A percentile compares a stretch with the other conserved stretches of the same genome.
Conservation (phyloP, 2,888 invertebrate species). For the Phyllotreta cruciferae region DNA sequence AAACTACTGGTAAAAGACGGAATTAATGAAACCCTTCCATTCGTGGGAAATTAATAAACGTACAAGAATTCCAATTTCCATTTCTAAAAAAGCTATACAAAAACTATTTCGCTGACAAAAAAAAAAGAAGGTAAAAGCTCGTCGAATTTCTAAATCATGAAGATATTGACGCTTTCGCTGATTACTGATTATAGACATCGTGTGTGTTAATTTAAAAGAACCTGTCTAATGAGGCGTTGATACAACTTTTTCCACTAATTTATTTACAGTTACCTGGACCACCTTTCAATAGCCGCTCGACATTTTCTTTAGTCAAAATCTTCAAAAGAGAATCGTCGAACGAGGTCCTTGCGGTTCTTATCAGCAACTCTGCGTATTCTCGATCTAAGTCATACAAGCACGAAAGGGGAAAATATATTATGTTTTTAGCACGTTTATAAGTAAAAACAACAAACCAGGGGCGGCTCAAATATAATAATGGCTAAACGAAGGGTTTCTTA, state of each 20-base stretch:
- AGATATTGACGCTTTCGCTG: conserved; percentile 19
- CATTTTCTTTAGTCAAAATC: conserved; percentile 44
- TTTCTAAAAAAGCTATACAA: conserved; percentile 9
- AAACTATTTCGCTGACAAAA: conserved; percentile 9
- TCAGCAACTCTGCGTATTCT: conserved; percentile 49
- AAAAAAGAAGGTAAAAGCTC: not conserved
- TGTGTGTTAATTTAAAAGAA: conserved; percentile 21
- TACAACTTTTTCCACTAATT: conserved; percentile 19
- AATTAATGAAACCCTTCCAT: conserved; percentile 17
- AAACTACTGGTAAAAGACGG: not conserved
- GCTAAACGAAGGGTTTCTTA: conserved; percentile 15
- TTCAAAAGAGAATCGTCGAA: conserved; percentile 50
- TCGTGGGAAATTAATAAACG: not conserved
- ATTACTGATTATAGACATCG: conserved; percentile 25
- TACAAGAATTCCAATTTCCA: conserved; percentile 5
- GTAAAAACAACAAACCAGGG: conserved; percentile 1
- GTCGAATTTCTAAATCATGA: conserved; percentile 8
- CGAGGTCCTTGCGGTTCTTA: conserved; percentile 49
- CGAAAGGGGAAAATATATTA: conserved; percentile 20
- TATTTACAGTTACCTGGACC: conserved; percentile 31
- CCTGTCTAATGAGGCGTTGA: conserved; percentile 43
- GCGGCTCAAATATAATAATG: not conserved
- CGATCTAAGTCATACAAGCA: conserved; percentile 47
- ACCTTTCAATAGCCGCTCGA: conserved; percentile 37
- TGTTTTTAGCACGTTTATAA: conserved; percentile 5